Percentiles rank a stretch among this genome's conserved stretches.
Conservation (phyloP, 2,113 vertebrate genomes). For the Halcyon malimbica region DNA sequence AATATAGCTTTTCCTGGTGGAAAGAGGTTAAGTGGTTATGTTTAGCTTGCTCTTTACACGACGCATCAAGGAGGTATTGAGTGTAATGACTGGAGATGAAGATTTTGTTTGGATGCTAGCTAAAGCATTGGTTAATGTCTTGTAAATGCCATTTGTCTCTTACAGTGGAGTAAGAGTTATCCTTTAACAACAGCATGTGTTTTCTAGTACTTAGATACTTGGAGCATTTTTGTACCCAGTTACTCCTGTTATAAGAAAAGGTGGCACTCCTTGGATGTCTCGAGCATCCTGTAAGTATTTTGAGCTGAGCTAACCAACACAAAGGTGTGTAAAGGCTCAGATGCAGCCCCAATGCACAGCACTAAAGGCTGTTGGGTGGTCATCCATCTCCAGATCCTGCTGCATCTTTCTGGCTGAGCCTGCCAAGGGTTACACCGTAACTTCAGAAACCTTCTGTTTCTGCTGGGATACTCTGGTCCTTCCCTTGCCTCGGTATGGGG, state of each 20-base stretch:
- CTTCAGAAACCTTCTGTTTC: not conserved
- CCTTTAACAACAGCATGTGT: not conserved
- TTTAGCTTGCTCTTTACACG: not conserved
- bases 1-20: not conserved
- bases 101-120: not conserved
- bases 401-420: not conserved
- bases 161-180: not conserved
- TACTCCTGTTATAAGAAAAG: not conserved
- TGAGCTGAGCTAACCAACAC: not conserved
- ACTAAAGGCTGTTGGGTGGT: not conserved
- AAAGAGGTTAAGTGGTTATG: not conserved
- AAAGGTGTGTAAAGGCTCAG: not conserved
- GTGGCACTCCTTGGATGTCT: not conserved
- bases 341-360: not conserved
- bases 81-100: slow-evolving; percentile 4
- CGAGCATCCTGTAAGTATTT: not conserved
- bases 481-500: not conserved
- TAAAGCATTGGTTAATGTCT: not conserved
- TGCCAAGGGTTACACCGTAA: accelerated
- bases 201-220: not conserved
- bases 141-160: not conserved
- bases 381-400: not conserved
- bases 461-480: not conserved
- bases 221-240: not conserved
- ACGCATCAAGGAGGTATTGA: not conserved